These are phyloP conservation scores for Trichomalopsis sarcophagae DNA, from an alignment of 1,140 invertebrate genomes.

Conservation along the genomic window DNA sequence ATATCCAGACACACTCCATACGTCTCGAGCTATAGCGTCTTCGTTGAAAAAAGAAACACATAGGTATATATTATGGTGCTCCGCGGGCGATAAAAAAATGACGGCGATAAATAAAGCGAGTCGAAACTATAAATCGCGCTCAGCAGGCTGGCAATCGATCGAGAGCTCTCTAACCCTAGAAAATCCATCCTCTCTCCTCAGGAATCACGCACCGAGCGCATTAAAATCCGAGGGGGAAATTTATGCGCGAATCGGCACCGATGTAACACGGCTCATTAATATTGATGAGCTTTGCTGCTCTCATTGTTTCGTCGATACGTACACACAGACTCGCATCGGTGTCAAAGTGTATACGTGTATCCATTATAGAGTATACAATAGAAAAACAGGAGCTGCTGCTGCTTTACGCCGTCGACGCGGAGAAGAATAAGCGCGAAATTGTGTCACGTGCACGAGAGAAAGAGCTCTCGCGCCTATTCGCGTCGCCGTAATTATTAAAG, in stretches of 20 bases:
- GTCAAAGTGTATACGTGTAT: not conserved
- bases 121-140: not conserved
- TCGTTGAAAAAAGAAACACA: too few relatives aligned
- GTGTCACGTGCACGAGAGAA: slow-evolving; percentile 18
- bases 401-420: too few relatives aligned
- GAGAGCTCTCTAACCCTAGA: too few relatives aligned
- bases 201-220: too few relatives aligned
- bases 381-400: not conserved
- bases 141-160: not conserved
- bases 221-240: not conserved
- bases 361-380: not conserved
- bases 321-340: too few relatives aligned
- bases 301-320: not conserved
- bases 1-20: too few relatives aligned
- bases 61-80: too few relatives aligned
- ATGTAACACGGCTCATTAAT: slow-evolving; percentile 22
- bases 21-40: too few relatives aligned
- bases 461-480: not conserved
- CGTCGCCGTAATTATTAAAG: slow-evolving; percentile 26
- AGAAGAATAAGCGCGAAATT: slow-evolving; percentile 23
- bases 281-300: slow-evolving; percentile 8
- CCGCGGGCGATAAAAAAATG: not conserved
- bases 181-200: too few relatives aligned
- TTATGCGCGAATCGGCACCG: not conserved
- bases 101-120: slow-evolving; percentile 8